Percentiles rank a stretch among this genome's conserved stretches.
Conservation (phyloP, 2,888 invertebrate genomes). For the Trichopoda pennipes region DNA sequence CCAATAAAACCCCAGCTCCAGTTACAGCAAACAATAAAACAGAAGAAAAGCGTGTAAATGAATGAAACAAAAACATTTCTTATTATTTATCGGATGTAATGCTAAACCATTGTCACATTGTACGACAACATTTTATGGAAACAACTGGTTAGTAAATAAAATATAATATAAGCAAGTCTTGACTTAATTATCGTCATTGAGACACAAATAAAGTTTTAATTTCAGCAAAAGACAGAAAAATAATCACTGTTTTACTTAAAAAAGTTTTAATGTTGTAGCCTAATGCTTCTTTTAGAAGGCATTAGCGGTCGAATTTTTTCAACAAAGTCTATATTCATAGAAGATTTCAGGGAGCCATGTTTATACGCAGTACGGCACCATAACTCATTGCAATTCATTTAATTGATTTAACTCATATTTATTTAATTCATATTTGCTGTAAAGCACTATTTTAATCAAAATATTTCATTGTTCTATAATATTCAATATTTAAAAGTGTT, state of each 20-base stretch:
- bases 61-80: constrained; percentile 35
- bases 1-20: constrained; percentile 49
- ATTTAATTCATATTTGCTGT: too few species aligned
- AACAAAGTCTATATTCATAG: too few species aligned
- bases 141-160: constrained; percentile 58
- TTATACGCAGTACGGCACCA: too few species aligned
- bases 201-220: not conserved
- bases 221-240: not conserved
- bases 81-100: constrained; percentile 59
- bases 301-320: too few species aligned
- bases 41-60: constrained; percentile 33
- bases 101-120: constrained; percentile 62
- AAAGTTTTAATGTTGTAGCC: not conserved
- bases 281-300: too few species aligned
- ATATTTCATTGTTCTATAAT: too few species aligned
- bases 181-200: constrained; percentile 68
- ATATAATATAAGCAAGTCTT: constrained; percentile 67
- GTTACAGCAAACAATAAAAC: constrained; percentile 36
- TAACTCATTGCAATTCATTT: too few species aligned
- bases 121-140: not conserved
- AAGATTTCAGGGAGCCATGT: too few species aligned
- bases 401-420: too few species aligned
- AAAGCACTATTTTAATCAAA: too few species aligned
- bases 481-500: too few species aligned
- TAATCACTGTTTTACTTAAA: not conserved